Conservation (phyloP, 2,797 vertebrate genomes). For the Crypturellus tataupa region DNA sequence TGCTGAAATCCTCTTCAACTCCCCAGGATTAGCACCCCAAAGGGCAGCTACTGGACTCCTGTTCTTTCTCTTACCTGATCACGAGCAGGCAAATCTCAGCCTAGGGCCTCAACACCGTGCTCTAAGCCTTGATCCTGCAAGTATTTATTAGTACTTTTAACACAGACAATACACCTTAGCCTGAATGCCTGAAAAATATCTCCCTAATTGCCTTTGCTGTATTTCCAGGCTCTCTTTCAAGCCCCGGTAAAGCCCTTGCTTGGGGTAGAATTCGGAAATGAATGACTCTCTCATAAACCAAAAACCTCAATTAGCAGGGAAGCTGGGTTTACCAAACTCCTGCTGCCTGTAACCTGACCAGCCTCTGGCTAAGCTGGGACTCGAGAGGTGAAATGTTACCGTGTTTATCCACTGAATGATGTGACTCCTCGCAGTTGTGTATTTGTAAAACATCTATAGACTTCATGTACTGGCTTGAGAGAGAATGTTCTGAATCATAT, state of each 20-base stretch:
- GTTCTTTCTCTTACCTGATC: neutral
- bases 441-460: conserved; percentile 23
- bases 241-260: neutral
- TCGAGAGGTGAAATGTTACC: neutral
- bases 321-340: neutral
- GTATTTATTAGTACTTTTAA: neutral
- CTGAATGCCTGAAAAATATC: neutral
- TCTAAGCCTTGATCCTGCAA: neutral
- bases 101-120: neutral
- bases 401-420: neutral
- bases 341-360: conserved; percentile 4
- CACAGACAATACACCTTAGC: neutral
- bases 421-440: neutral
- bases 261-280: neutral
- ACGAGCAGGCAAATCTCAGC: neutral
- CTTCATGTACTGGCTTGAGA: neutral
- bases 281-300: neutral
- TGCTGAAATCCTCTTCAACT: neutral
- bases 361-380: neutral
- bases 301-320: neutral
- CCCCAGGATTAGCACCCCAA: too few species aligned
- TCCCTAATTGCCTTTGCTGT: neutral
- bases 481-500: neutral
- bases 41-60: neutral
- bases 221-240: neutral